These are phyloP conservation scores for Benitochromis conjunctus DNA, from an alignment of 2,113 vertebrate genomes.

Conservation along the genomic window DNA sequence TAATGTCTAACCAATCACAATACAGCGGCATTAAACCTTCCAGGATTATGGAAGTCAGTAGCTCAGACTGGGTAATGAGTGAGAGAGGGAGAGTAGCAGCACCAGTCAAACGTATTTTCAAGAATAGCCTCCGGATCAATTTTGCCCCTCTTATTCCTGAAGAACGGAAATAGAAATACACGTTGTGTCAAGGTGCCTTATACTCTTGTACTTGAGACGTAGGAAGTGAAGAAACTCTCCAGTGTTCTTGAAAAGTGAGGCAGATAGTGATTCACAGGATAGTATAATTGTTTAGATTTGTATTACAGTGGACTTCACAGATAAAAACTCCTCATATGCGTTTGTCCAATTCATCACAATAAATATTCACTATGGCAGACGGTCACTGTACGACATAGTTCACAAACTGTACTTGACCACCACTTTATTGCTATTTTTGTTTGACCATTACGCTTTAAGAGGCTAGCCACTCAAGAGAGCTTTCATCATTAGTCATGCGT, in stretches of 20 bases:
- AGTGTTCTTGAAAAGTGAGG: not conserved
- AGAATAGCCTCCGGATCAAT: conserved; percentile 69
- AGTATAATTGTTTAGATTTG: not conserved
- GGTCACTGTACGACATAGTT: not conserved
- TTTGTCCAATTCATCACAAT: not conserved
- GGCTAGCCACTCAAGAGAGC: not conserved
- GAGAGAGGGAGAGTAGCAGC: conserved; percentile 44
- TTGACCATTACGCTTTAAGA: not conserved
- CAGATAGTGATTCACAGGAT: not conserved
- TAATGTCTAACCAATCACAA: conserved; percentile 84
- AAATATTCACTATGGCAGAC: not conserved
- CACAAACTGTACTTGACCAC: not conserved
- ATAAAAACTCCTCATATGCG: not conserved
- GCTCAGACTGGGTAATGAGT: conserved; percentile 82
- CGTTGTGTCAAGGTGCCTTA: conserved; percentile 32
- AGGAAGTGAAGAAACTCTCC: not conserved
- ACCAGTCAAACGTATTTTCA: conserved; percentile 65
- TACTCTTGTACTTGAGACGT: not conserved
- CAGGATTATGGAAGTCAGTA: conserved; percentile 77
- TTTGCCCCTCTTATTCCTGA: conserved; percentile 54
- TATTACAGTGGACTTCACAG: not conserved
- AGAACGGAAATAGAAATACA: conserved; percentile 49
- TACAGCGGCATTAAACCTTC: conserved; percentile 77
- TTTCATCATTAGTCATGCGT: not conserved
- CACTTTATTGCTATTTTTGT: not conserved